A percentile compares a stretch with the other conserved stretches of the same genome.
Evolutionary conservation across 2,888 invertebrate species (phyloP).

Genomic region (Calliscelio sp.): DNA sequence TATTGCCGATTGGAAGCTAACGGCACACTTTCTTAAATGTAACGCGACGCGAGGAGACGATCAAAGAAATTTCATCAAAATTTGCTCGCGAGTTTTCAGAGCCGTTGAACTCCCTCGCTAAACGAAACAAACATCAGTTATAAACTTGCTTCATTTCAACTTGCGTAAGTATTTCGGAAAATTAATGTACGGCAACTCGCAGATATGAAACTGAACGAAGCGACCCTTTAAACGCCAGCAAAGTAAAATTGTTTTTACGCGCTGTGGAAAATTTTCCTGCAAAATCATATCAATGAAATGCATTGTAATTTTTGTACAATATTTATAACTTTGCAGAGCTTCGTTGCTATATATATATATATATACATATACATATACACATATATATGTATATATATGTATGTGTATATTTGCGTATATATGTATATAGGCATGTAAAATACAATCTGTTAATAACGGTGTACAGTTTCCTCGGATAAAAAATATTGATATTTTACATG

Average conservation of each 20-base stretch:
- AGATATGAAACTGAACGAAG: not conserved
- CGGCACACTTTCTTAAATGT: slow-evolving; percentile 8
- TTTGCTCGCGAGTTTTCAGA: slow-evolving; percentile 6
- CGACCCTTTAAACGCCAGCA: not conserved
- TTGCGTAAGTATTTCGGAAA: slow-evolving; percentile 33
- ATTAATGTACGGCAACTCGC: slow-evolving; percentile 11
- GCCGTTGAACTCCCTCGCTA: slow-evolving; percentile 26
- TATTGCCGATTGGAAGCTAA: slow-evolving; percentile 16
- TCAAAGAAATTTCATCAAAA: slow-evolving; percentile 24
- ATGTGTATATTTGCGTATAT: not conserved
- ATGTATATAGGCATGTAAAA: not conserved
- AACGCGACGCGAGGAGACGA: not conserved
- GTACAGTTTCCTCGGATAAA: not conserved
- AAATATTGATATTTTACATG: slow-evolving; percentile 6
- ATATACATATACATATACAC: no score
- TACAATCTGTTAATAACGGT: not conserved
- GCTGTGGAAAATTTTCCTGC: no score
- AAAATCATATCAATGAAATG: no score
- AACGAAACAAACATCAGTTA: slow-evolving; percentile 22
- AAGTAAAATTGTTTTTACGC: no score
- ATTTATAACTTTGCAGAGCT: no score
- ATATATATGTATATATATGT: no score
- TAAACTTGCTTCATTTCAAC: slow-evolving; percentile 46
- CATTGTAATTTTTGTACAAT: no score
- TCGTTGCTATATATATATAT: no score